These are phyloP conservation scores for Poeciliopsis turrubarensis DNA, from an alignment of 2,113 vertebrate genomes.

Conservation along the genomic window DNA sequence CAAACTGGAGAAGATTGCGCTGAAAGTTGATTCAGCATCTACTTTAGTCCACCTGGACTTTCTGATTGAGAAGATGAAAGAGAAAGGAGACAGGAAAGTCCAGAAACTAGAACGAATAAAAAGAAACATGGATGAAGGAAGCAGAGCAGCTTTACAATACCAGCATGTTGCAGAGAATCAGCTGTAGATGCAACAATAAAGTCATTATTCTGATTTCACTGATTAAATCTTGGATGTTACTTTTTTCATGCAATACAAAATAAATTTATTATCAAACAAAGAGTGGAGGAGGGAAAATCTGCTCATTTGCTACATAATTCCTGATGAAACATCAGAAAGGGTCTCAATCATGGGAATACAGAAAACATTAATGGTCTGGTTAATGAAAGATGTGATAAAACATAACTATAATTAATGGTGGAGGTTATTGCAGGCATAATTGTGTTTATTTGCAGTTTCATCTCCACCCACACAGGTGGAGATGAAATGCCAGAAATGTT, in stretches of 20 bases:
- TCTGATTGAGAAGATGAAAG: constrained; percentile 14
- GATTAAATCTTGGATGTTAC: too few relatives aligned
- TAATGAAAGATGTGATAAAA: background rate
- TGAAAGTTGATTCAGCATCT: background rate
- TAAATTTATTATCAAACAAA: too few relatives aligned
- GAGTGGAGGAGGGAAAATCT: too few relatives aligned
- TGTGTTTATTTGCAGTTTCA: background rate
- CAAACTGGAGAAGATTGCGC: constrained; percentile 3
- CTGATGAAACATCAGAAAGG: too few relatives aligned
- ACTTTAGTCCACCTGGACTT: constrained; percentile 7
- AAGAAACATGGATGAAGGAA: background rate
- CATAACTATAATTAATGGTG: background rate
- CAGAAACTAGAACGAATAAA: background rate
- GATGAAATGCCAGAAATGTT: too few relatives aligned
- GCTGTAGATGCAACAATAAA: background rate
- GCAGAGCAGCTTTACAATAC: background rate
- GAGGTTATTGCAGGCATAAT: background rate
- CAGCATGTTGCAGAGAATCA: background rate
- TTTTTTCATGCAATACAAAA: too few relatives aligned
- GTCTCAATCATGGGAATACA: too few relatives aligned
- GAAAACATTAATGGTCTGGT: too few relatives aligned
- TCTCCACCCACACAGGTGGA: background rate
- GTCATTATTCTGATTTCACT: background rate
- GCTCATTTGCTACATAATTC: too few relatives aligned
- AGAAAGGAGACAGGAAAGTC: background rate